Evolutionary conservation across 2,888 invertebrate species (phyloP).

Genomic region (Limenitis camilla): DNA sequence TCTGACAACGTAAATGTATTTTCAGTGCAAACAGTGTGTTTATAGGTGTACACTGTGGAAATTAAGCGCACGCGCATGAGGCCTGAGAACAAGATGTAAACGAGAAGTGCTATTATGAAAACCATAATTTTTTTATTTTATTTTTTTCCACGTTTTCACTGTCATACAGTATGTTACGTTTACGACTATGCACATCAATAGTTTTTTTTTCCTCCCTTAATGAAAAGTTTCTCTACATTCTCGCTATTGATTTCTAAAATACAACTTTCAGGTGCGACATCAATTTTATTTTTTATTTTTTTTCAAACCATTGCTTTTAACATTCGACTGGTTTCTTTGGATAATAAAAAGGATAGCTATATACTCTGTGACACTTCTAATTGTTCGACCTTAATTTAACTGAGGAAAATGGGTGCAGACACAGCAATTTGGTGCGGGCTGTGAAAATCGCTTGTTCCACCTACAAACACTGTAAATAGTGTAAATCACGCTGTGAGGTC

Average conservation of each 20-base stretch:
- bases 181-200: too few relatives aligned
- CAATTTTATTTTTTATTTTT: too few relatives aligned
- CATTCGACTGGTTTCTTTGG: too few relatives aligned
- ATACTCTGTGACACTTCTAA: background rate
- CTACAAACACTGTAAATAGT: slow-evolving; percentile 50
- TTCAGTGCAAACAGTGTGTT: slow-evolving; percentile 54
- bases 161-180: too few relatives aligned
- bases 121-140: too few relatives aligned
- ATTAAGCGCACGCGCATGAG: slow-evolving; percentile 27
- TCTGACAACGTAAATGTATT: slow-evolving; percentile 57
- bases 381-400: background rate
- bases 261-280: too few relatives aligned
- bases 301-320: too few relatives aligned
- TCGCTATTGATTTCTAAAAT: too few relatives aligned
- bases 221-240: too few relatives aligned
- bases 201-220: too few relatives aligned
- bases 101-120: background rate
- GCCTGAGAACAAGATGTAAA: slow-evolving; percentile 1
- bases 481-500: slow-evolving; percentile 26
- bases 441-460: slow-evolving; percentile 58
- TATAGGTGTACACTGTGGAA: slow-evolving; percentile 31
- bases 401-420: slow-evolving; percentile 11
- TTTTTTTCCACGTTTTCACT: too few relatives aligned
- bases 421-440: slow-evolving; percentile 27
- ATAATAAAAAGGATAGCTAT: background rate